Evolutionary conservation across 2,113 vertebrate genomes (phyloP).

Genomic region (Carassius carassius): DNA sequence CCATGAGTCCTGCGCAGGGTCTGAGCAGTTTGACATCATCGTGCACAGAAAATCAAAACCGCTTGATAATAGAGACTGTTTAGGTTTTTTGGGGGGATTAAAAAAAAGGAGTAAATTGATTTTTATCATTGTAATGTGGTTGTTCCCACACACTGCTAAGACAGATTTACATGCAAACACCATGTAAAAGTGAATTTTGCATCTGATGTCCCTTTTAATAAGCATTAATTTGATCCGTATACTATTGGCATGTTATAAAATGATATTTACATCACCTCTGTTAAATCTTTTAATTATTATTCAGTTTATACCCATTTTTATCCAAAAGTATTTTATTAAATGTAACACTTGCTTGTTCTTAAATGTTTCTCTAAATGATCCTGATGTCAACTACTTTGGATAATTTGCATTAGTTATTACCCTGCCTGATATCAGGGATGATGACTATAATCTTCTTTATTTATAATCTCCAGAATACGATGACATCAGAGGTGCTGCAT

Average conservation of each 20-base stretch:
- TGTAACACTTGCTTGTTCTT: background rate
- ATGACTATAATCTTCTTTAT: background rate
- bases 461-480: slow-evolving; percentile 69
- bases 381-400: background rate
- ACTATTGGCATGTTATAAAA: background rate
- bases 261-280: background rate
- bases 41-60: no score
- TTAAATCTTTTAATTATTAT: background rate
- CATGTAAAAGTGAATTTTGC: no score
- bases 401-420: no score
- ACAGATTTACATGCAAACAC: no score
- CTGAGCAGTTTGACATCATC: no score
- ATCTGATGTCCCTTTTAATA: background rate
- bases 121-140: no score
- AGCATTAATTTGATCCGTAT: background rate
- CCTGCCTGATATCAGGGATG: no score
- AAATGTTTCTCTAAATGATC: background rate
- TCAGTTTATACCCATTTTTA: background rate
- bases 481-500: slow-evolving; percentile 81
- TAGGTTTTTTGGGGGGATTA: no score
- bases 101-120: no score
- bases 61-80: no score
- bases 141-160: no score
- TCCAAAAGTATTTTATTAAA: background rate
- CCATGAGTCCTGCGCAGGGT: no score